Evolutionary conservation across 2,113 vertebrate species (phyloP), one percentile per base, ranked within the genome.

Genomic region (Acanthochromis polyacanthus): DNA sequence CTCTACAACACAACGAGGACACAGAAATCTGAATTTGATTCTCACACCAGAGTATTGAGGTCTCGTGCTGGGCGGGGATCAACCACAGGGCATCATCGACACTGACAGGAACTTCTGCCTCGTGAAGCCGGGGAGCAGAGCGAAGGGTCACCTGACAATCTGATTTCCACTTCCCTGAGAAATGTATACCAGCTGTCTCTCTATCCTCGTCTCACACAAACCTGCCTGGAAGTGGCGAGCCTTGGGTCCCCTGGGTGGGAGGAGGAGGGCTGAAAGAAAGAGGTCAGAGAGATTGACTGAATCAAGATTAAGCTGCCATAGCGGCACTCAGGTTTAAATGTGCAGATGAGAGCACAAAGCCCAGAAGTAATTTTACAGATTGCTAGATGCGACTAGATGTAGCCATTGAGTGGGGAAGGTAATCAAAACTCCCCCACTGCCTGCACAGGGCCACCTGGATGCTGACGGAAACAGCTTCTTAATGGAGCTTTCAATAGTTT

Each of bases 291-390:
- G 81, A 89, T 87, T 80, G 87, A 90, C 79, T 78, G 81, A 86
- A 80, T 90, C 72, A 67, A 90, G 82, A 90, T 91, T 70, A 86
- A 89, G 83, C 83, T 80, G 75, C 80, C 75, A 60, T 50, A 38
- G 87, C 74, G 40, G 73, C 77, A 58, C 77, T 78, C 58, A 0
- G 75, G 72, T 78, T 77, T 82, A 74, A 87, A 86, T 83, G 84
- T 87, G 67, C 82, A 82, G 85, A 88, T 84, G 81, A 90, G 83
- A 81, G 76, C 78, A 71, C 65, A 88, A 85, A 81, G 82, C 88
- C 86, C 80, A 71, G 50, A 78, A 91, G 91, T 88, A 52, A 91
- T 90, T 91, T 85, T 60, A 53, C 78, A 90, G 83, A 92, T 91
- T 92, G 87, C 61, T 85, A 70, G 19, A 82, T 72, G 57, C 46